Conservation (phyloP, 2,797 vertebrate genomes). For the Bufotes viridis region DNA sequence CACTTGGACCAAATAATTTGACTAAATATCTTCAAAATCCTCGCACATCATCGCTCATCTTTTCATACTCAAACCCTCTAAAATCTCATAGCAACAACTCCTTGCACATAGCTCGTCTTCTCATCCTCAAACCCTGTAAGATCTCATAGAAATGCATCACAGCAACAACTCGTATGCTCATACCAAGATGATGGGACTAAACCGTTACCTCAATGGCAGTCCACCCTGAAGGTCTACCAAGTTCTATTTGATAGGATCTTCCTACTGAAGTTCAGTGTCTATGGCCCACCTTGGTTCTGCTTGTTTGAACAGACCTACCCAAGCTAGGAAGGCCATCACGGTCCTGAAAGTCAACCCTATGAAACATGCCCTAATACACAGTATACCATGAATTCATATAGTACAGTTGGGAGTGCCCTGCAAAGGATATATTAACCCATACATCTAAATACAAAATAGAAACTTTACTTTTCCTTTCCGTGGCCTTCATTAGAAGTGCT, state of each 20-base stretch:
- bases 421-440: neutral
- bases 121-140: too few relatives aligned
- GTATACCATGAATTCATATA: neutral
- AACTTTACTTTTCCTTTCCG: conserved; percentile 15
- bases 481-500: conserved; percentile 36
- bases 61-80: neutral
- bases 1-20: neutral
- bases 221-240: neutral
- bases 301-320: neutral
- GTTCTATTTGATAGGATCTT: neutral
- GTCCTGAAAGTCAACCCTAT: too few relatives aligned
- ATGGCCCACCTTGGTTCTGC: neutral
- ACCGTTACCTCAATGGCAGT: neutral
- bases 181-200: neutral
- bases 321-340: neutral
- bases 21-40: neutral
- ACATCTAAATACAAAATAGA: conserved; percentile 18
- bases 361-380: neutral
- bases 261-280: neutral
- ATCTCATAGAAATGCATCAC: neutral
- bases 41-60: neutral
- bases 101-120: neutral
- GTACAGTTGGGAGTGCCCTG: neutral
- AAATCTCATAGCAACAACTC: neutral
- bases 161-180: neutral